Evolutionary conservation across 1,140 invertebrate genomes (phyloP).

Genomic region (Zaprionus capensis): DNA sequence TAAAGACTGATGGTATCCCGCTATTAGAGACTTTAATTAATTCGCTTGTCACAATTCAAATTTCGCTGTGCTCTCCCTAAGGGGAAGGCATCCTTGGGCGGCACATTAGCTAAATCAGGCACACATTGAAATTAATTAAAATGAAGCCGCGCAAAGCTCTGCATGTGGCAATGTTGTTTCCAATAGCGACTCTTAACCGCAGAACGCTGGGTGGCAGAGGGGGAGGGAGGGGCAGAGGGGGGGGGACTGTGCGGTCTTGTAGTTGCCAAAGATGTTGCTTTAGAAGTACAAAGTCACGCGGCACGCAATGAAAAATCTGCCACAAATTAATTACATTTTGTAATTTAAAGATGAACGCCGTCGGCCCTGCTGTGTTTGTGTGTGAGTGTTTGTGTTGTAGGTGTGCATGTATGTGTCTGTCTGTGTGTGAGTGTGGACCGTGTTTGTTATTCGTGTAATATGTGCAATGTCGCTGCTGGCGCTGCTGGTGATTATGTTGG

Average conservation of each 20-base stretch:
- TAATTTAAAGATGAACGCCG: constrained; percentile 58
- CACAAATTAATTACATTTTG: constrained; percentile 74
- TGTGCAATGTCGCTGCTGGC: constrained; percentile 32
- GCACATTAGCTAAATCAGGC: constrained; percentile 30
- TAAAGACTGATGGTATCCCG: neutral
- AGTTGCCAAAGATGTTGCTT: neutral
- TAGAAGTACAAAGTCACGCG: constrained; percentile 64
- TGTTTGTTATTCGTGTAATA: constrained; percentile 28
- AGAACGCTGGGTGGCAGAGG: constrained; percentile 27
- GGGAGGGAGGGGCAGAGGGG: neutral
- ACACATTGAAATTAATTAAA: constrained; percentile 76
- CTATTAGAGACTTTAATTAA: constrained; percentile 5
- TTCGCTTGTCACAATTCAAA: constrained; percentile 18
- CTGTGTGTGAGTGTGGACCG: constrained; percentile 9
- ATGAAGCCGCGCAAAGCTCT: constrained; percentile 53
- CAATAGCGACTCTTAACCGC: constrained; percentile 46
- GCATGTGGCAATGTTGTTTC: constrained; percentile 36
- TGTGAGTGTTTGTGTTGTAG: constrained; percentile 1
- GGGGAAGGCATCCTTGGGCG: neutral
- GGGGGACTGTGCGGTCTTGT: neutral
- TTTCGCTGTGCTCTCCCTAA: neutral
- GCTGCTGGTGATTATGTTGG: constrained; percentile 56
- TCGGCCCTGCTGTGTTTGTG: neutral
- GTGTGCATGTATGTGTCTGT: constrained; percentile 6
- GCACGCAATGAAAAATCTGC: constrained; percentile 61